Evolutionary conservation across 2,113 vertebrate species (phyloP), one percentile per base, ranked within the genome.

Genomic region (Arothron firmamentum): DNA sequence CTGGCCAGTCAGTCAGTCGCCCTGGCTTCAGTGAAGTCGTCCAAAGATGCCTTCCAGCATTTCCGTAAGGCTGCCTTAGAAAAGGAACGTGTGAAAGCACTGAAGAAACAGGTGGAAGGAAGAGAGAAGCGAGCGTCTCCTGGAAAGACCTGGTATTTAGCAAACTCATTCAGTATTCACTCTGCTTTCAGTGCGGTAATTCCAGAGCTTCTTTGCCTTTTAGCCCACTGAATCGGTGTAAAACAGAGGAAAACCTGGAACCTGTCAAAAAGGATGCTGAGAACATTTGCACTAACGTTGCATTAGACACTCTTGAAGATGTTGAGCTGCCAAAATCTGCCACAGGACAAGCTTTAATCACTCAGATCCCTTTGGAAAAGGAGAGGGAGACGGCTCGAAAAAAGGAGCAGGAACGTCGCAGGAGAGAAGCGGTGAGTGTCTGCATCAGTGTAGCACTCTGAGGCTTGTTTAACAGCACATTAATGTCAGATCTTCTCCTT

Each of bases 331-430:
- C 85, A 1, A 18, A 19, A 11, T 65, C 73, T 59, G 82, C 62
- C 53, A 59, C 12, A 21, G 68, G 25, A 28, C 25, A 65, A 0
- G n/a, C 77, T n/a, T 69, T n/a, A 57, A 83, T n/a, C 45, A 3
- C n/a, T 5, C 42, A 16, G 80, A 79, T 41, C 48, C 0, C 19
- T 20, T 56, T 90, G 70, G 76, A 85, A 28, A 74, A 74, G 67
- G 90, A 93, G 9, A 86, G 92, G 19, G 89, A 91, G 63, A 69
- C 93, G 85, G 95, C 95, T 9, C 93, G 93, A 46, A 91, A 84
- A 73, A 91, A 79, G 74, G 96, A 96, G 62, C 95, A 98, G 64
- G 96, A 97, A 45, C 92, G 94, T 11, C 92, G 96, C 50, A 84
- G 92, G 28, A 92, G 85, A 78, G 91, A 94, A 83, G 92, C 89